These are phyloP conservation scores for Cirrhinus mrigala DNA, from an alignment of 2,797 vertebrate species.

Conservation along the genomic window DNA sequence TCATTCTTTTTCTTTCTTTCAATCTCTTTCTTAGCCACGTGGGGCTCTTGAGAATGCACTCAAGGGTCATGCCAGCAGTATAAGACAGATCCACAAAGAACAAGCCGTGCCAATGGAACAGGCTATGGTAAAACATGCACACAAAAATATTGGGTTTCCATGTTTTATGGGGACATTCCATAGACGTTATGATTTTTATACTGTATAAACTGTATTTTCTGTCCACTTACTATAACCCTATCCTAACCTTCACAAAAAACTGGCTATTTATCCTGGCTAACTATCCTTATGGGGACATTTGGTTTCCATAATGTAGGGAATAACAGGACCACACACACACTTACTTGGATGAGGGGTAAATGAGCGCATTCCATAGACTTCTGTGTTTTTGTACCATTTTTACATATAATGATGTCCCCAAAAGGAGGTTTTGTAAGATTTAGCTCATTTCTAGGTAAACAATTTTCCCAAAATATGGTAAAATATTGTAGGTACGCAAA, in stretches of 20 bases:
- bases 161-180: too few relatives aligned
- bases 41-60: conserved; percentile 88
- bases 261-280: too few relatives aligned
- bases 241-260: too few relatives aligned
- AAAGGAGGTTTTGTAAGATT: not conserved
- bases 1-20: not conserved
- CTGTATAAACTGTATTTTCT: too few relatives aligned
- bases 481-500: not conserved
- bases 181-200: too few relatives aligned
- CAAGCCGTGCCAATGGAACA: conserved; percentile 88
- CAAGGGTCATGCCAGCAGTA: conserved; percentile 84
- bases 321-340: conserved; percentile 2
- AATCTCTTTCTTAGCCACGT: conserved; percentile 76
- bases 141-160: too few relatives aligned
- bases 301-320: too few relatives aligned
- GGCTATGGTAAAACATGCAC: conserved; percentile 84
- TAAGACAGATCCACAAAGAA: conserved; percentile 85
- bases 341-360: not conserved
- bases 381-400: not conserved
- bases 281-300: too few relatives aligned
- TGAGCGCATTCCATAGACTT: not conserved
- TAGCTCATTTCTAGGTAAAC: not conserved
- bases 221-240: too few relatives aligned
- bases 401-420: not conserved
- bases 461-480: not conserved